Conservation (phyloP, 2,113 vertebrate genomes). For the Silurus asotus region DNA sequence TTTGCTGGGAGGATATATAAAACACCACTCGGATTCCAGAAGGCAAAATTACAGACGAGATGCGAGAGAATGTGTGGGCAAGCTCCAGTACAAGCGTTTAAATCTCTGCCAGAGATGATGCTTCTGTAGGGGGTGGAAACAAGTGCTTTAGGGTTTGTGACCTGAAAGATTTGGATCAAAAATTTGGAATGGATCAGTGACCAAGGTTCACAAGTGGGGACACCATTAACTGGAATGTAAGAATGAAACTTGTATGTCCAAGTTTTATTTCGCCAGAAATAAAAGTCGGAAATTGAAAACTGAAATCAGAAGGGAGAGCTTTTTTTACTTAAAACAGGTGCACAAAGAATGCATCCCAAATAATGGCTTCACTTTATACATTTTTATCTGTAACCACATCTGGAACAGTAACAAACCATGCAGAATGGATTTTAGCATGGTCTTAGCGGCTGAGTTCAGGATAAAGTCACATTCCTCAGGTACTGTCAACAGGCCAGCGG, state of each 20-base stretch:
- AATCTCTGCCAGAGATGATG: neutral
- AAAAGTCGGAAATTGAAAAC: no score
- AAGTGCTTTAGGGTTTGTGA: neutral
- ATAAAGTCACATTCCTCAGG: conserved; percentile 27
- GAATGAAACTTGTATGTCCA: no score
- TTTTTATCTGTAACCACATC: neutral
- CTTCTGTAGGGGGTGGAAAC: neutral
- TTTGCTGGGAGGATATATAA: neutral
- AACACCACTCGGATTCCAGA: neutral
- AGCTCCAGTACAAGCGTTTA: neutral
- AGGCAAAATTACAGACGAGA: neutral
- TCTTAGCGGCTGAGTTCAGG: conserved; percentile 3
- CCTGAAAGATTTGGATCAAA: neutral
- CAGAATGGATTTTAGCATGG: conserved; percentile 12
- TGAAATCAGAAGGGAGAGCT: neutral
- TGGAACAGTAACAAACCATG: neutral
- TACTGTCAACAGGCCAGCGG: conserved; percentile 10
- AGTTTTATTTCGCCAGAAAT: neutral
- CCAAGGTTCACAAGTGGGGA: neutral
- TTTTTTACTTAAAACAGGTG: neutral
- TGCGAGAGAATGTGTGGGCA: neutral
- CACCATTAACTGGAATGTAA: neutral
- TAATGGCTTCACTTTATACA: neutral
- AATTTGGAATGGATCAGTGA: neutral
- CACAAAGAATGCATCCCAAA: neutral